Evolutionary conservation across 2,797 vertebrate species (phyloP), one percentile per base, ranked within the genome.

Genomic region (Danio choprae): DNA sequence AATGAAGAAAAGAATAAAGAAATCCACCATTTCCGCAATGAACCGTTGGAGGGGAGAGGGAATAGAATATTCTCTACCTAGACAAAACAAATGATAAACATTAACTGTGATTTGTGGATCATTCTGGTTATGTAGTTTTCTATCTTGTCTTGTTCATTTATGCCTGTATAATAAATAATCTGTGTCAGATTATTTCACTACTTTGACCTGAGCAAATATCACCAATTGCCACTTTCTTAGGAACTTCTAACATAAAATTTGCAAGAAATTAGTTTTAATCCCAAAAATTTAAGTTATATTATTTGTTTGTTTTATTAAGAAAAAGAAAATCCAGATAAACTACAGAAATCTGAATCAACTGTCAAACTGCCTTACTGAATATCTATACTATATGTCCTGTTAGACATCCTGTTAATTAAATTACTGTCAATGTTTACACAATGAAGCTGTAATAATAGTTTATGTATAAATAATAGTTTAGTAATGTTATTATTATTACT

Each of bases 21-120:
- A 99, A 91, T 99, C 98, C 92, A 99, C 96, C 94, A 98, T 97
- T 92, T 99, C 98, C 44, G 98, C 98, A 88, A 98, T 89, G 88
- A 99, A 96, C 84, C 98, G 95, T 88, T 98, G 97, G 8, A 97
- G 92, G 88, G 97, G 94, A 7, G 98, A 98, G 63, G 98, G 98
- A 86, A 99, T 98, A 38, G 88, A 85, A 84, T 96, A 99, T 87
- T 99, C 97, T 79, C 94, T 94, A 86, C 98, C 98, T 99, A 84
- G 5, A 87, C 11, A 0, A 84, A 22, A 63, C 41, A 48, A 11
- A 78, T 22, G 56, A 58, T 15, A 74, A 7, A 74, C 58, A 78
- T 60, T 5, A 67, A 40, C 5, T 29, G 59, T 16, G 38, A 15
- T 3, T 43, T 29, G 10, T 20, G 29, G 16, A 70, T 55, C 16